Base-by-base conservation (phyloP, 2,797 vertebrate genomes). In the Myotis myotis region DNA sequence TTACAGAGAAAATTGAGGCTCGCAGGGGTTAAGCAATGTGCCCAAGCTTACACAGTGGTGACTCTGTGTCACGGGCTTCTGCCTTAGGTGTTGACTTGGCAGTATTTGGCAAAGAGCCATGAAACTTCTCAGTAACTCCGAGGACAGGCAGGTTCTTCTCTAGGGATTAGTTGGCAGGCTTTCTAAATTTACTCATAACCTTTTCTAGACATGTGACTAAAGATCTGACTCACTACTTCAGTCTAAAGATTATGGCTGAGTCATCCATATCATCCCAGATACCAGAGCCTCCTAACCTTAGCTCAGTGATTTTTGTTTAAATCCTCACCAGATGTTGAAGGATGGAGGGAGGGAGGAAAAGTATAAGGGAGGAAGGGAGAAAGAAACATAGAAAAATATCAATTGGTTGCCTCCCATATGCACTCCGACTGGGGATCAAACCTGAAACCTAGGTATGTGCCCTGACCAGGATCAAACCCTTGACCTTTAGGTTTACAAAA, bases 51-150 rank as follows among this genome's bases (percentile, higher is more conserved):
- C 20, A 89, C 23, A 60, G 81, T 62, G 78, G 47, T 28, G 74
- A 70, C 78, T 53, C 95, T 86, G 0, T 0, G 84, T 97, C 80
- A 87, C 38, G 92, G 93, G 84, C 96, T 94, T 96, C 71, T 98
- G 96, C 80, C 96, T 98, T 95, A 97, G 97, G 96, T 97, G 94
- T 88, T 96, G 96, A 98, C 51, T 97, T 95, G 95, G 95, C 93
- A 96, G 92, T 92, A 91, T 97, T 92, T 95, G 97, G 97, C 96
- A 98, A 98, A 97, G 96, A 98, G 97, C 93, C 97, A 97, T 97
- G 97, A 98, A 97, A 97, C 93, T 97, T 97, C 96, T 97, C 93
- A 97, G 98, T 97, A 97, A 98, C 97, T 97, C 96, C 96, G 95
- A 97, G 97, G 89, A 97, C 76, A 97, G 92, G 96, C 96, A 98